Evolutionary conservation across 2,888 invertebrate genomes (phyloP), one percentile per base, ranked within the genome.

Genomic region (Conistra vaccinii): DNA sequence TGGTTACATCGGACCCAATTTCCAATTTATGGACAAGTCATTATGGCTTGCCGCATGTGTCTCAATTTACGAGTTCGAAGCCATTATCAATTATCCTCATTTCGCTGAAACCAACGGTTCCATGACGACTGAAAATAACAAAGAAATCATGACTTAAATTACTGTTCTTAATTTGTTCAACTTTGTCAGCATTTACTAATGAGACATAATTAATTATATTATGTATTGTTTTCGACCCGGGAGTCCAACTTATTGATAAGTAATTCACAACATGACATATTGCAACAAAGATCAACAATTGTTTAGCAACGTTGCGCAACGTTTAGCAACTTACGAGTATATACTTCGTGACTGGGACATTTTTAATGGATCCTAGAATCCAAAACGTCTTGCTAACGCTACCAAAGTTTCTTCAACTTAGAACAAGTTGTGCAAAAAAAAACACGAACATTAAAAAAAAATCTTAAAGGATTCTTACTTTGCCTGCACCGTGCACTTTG

Each of bases 401-500:
- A 48, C 1, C 4, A 48, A 75, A 75, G n/a, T 51, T 35, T 53
- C 45, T 12, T 53, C 17, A 73, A 35, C 62, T 73, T 58, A 48
- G 9, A 60, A 32, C 5, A n/a, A 29, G 20, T 48, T 45, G 6
- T 45, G n/a, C n/a, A 55, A 63, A 63, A 63, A 55, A 63, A 55
- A 10, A 7, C 2, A 42, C 3, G 17, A 5, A 4, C 53, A 42
- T 23, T 48, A 32, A 26, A 69, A 76, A 69, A 53, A 17, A 20
- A 48, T 48, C 45, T 4, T 29, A 26, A 39, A 58, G 26, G 26
- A 29, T 78, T 60, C 58, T 69, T 70, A 32, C 42, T 65, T 66
- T 26, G 68, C 39, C 35, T 78, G 78, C 72, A 69, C 74, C 45
- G 35, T 81, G 74, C 70, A 74, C 80, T 78, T 84, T 76, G 69